Evolutionary conservation across 2,797 vertebrate species (phyloP).

Genomic region (Gymnoscopelus microlampas): DNA sequence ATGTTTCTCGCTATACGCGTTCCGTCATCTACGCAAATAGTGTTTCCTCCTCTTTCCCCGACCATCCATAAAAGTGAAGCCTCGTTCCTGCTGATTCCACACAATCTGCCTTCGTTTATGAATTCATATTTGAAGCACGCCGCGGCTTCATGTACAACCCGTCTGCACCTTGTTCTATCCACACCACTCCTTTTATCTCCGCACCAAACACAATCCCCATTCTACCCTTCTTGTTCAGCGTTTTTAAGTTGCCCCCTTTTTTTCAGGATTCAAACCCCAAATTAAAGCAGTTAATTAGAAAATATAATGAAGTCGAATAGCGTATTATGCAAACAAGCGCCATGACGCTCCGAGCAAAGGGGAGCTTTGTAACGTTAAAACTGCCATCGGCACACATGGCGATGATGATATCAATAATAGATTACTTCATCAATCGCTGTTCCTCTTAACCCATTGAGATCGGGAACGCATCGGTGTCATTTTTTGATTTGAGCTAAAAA

Average conservation of each 20-base stretch:
- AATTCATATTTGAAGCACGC: constrained; percentile 62
- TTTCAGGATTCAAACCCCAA: constrained; percentile 75
- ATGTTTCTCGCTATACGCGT: constrained; percentile 50
- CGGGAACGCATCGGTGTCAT: too few relatives aligned
- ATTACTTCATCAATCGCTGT: constrained; percentile 79
- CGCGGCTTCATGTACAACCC: constrained; percentile 51
- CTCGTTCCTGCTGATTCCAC: constrained; percentile 68
- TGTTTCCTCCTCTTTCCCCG: constrained; percentile 30
- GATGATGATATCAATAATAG: constrained; percentile 82
- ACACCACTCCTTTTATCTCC: constrained; percentile 71
- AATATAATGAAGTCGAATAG: constrained; percentile 81
- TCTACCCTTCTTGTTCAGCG: constrained; percentile 74
- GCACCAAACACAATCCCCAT: constrained; percentile 52
- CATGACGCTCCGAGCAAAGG: constrained; percentile 68
- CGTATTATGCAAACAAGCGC: constrained; percentile 78
- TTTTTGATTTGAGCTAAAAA: too few relatives aligned
- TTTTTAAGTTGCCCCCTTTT: constrained; percentile 66
- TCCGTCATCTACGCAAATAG: constrained; percentile 38
- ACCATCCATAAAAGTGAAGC: constrained; percentile 58
- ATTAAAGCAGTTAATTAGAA: constrained; percentile 82
- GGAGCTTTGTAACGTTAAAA: constrained; percentile 66
- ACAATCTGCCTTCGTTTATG: constrained; percentile 50
- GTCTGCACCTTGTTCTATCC: constrained; percentile 45
- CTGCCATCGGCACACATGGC: constrained; percentile 74
- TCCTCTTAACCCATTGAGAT: too few relatives aligned